Evolutionary conservation across 2,113 vertebrate genomes (phyloP), one percentile per base, ranked within the genome.

Genomic region (Carassius carassius): DNA sequence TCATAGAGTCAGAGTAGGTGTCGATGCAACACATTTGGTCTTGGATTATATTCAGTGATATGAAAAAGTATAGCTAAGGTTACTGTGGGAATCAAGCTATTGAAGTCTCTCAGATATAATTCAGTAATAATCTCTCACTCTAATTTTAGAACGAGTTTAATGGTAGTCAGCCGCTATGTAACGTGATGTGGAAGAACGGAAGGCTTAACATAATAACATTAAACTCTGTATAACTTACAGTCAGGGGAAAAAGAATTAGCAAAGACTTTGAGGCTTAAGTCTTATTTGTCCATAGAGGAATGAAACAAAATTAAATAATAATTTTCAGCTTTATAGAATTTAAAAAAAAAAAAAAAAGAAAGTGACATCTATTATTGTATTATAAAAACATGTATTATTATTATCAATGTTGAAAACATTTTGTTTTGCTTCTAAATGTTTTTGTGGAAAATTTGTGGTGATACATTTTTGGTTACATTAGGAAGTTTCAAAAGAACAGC

Each of bases 291-390:
- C 5, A 37, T 14, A 60, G 29, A n/a, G 17, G 47, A 58, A 37
- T 78, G 0, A 78, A 58, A 21, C 17, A 0, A 60, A 60, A 11
- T 58, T 8, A 58, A 78, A 37, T n/a, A 35, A 78, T 37, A 0
- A 54, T 54, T 76, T 78, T 78, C 75, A 37, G 29, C 75, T 58
- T 58, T n/a, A 78, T 37, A 58, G 11, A 58, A 37, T 58, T n/a
- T n/a, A n/a, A n/a, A n/a, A n/a, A n/a, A n/a, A n/a, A n/a, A n/a
- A n/a, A 29, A 29, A 29, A 29, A 29, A 29, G 29, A 11, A 49
- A 17, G 51, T 35, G 51, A n/a, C n/a, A n/a, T n/a, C n/a, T n/a
- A n/a, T n/a, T n/a, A n/a, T n/a, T n/a, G n/a, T n/a, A n/a, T n/a
- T n/a, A n/a, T n/a, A n/a, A 0, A 29, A 63, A 63, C 23, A 29